phyloP scores from a whole-genome alignment of 2,888 invertebrate genomes.

The Hyalella azteca region DNA sequence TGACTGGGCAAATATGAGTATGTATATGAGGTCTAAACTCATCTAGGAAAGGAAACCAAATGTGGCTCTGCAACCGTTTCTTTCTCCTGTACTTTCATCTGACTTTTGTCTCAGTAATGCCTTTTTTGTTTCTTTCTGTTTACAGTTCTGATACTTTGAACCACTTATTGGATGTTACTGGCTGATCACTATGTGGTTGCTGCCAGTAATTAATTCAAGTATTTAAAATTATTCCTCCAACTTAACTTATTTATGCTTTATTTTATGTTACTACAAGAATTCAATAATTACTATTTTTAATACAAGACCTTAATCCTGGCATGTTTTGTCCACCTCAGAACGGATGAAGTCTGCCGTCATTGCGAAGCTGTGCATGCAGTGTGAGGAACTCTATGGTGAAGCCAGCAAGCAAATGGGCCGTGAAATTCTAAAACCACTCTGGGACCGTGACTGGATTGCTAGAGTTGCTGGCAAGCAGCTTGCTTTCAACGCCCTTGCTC shows the following conservation, averaged over 20 bases:
- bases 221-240: neutral
- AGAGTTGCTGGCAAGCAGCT: constrained; percentile 79
- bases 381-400: constrained; percentile 93
- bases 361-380: constrained; percentile 89
- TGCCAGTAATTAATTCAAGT: neutral
- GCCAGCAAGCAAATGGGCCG: constrained; percentile 84
- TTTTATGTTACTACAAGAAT: neutral
- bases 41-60: too few relatives aligned
- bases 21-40: too few relatives aligned
- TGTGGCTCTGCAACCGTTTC: too few relatives aligned
- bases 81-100: too few relatives aligned
- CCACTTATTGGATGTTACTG: too few relatives aligned
- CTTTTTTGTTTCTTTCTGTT: too few relatives aligned
- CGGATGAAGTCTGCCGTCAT: constrained; percentile 93
- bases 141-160: too few relatives aligned
- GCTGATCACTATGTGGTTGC: too few relatives aligned
- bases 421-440: constrained; percentile 79
- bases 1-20: too few relatives aligned
- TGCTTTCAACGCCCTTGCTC: constrained; percentile 85
- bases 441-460: constrained; percentile 88
- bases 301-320: neutral
- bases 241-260: neutral
- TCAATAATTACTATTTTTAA: neutral
- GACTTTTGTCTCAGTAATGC: too few relatives aligned
- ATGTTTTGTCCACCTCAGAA: constrained; percentile 68